Percentiles rank a stretch among this genome's conserved stretches.
phyloP scores from a whole-genome alignment of 2,888 invertebrate genomes.

The Drosophila cognata region DNA sequence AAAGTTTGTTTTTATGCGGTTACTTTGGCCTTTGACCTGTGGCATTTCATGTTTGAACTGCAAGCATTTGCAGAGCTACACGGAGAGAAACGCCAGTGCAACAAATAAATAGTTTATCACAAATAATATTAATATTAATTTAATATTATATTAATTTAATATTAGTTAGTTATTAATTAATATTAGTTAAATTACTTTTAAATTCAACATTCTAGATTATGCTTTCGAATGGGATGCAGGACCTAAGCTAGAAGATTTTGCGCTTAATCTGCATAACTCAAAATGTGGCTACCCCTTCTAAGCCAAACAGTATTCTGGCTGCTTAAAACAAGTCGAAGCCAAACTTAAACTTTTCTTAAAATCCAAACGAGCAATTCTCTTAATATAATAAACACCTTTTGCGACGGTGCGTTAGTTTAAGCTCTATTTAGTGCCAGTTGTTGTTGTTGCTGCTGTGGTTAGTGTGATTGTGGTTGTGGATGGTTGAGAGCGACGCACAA shows the following conservation, averaged over 20 bases:
- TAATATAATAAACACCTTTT: slow-evolving; percentile 63
- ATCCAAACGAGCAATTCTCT: neutral
- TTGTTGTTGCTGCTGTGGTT: slow-evolving; percentile 44
- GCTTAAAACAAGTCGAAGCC: neutral
- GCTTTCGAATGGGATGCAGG: neutral
- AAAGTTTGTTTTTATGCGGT: slow-evolving; percentile 71
- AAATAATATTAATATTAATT: too few species aligned
- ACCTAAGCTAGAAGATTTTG: neutral
- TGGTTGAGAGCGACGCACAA: slow-evolving; percentile 8
- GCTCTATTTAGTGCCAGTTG: slow-evolving; percentile 28
- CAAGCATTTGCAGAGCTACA: slow-evolving; percentile 46
- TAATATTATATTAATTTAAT: too few species aligned
- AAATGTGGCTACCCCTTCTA: neutral
- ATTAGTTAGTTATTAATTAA: too few species aligned
- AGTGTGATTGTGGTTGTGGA: slow-evolving; percentile 41
- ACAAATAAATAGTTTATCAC: neutral
- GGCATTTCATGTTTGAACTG: slow-evolving; percentile 60
- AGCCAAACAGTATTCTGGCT: neutral
- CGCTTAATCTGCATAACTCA: neutral
- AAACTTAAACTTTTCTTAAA: neutral
- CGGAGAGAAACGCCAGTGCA: slow-evolving; percentile 36
- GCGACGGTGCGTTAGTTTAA: slow-evolving; percentile 29
- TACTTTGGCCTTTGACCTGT: slow-evolving; percentile 70
- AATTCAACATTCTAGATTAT: neutral
- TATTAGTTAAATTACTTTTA: neutral